phyloP scores from a whole-genome alignment of 2,888 invertebrate species.

The Nymphalis polychloros region DNA sequence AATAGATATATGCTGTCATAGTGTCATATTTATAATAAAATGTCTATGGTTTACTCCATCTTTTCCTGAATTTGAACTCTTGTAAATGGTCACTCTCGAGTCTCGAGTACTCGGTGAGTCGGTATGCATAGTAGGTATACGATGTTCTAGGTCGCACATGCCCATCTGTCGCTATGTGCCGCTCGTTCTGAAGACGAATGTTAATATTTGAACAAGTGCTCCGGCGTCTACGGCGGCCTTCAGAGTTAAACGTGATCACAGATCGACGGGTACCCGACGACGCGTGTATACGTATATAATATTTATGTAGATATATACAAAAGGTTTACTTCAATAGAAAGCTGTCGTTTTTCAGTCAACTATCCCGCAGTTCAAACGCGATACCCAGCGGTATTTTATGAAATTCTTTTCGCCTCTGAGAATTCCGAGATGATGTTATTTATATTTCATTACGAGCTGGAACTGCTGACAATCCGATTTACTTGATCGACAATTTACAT shows the following conservation, averaged over 20 bases:
- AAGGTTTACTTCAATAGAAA: background rate
- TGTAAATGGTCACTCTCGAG: too few species aligned
- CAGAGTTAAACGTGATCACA: background rate
- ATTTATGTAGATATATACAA: background rate
- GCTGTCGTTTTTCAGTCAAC: background rate
- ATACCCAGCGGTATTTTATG: constrained; percentile 2
- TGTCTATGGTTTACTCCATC: background rate
- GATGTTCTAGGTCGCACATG: background rate
- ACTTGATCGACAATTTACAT: constrained; percentile 27
- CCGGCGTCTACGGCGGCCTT: constrained; percentile 4
- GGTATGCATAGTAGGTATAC: background rate
- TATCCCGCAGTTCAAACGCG: background rate
- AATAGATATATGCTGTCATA: too few species aligned
- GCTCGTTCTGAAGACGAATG: background rate
- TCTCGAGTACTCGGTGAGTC: too few species aligned
- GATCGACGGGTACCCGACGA: background rate
- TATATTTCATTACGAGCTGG: constrained; percentile 26
- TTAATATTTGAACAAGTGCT: constrained; percentile 1
- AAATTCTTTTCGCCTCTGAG: constrained; percentile 1
- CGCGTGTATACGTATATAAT: background rate
- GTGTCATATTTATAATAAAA: too few species aligned
- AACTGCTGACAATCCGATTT: constrained; percentile 25
- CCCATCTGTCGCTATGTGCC: background rate
- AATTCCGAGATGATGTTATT: constrained; percentile 22
- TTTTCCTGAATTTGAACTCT: background rate